A percentile compares a stretch with the other conserved stretches of the same genome.
Evolutionary conservation across 2,888 invertebrate genomes (phyloP).

Genomic region (Dasysyrphus tricinctus): DNA sequence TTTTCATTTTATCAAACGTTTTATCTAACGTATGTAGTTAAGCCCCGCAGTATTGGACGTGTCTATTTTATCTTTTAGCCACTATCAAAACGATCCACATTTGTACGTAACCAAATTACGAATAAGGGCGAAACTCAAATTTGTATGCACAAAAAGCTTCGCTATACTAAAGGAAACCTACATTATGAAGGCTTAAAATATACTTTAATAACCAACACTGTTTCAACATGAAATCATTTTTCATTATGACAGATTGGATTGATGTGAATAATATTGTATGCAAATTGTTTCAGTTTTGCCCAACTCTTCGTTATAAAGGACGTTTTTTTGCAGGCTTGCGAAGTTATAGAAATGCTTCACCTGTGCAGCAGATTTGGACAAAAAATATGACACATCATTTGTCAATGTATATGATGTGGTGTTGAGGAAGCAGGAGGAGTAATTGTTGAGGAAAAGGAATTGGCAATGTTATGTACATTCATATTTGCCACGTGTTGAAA

Average conservation of each 20-base stretch:
- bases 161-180: constrained; percentile 9
- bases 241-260: constrained; percentile 78
- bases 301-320: constrained; percentile 21
- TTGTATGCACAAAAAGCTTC: constrained; percentile 33
- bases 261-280: constrained; percentile 78
- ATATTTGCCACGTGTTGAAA: background rate
- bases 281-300: constrained; percentile 77
- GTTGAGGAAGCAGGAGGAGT: background rate
- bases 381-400: constrained; percentile 34
- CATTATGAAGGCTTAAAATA: constrained; percentile 12
- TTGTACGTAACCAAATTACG: background rate
- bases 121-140: constrained; percentile 12
- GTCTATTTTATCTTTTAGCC: constrained; percentile 2
- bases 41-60: constrained; percentile 33
- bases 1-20: constrained; percentile 62
- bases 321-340: constrained; percentile 1
- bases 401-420: constrained; percentile 3
- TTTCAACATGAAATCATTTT: constrained; percentile 74
- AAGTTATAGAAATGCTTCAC: background rate
- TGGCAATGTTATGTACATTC: background rate
- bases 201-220: constrained; percentile 20
- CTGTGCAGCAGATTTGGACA: constrained; percentile 13
- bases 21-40: constrained; percentile 13
- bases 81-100: constrained; percentile 4
- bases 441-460: background rate